Evolutionary conservation across 2,797 vertebrate species (phyloP).

Genomic region (Tragelaphus eurycerus): DNA sequence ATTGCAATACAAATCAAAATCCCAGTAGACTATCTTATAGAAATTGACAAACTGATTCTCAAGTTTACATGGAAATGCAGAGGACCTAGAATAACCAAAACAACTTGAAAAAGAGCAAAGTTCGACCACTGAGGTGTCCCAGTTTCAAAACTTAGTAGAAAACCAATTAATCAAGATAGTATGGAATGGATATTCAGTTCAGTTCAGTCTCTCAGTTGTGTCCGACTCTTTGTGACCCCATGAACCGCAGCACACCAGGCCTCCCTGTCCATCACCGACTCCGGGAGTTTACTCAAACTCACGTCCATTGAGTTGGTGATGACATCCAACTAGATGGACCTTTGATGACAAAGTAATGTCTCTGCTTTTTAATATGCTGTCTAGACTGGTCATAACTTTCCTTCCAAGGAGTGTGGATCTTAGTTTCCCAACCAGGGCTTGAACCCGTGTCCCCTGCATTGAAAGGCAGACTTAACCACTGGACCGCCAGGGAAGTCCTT

Average conservation of each 20-base stretch:
- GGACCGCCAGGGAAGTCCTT: not conserved
- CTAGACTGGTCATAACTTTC: too few species aligned
- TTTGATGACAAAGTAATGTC: too few species aligned
- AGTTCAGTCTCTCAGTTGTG: too few species aligned
- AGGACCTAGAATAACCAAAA: not conserved
- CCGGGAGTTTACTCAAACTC: too few species aligned
- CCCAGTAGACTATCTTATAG: not conserved
- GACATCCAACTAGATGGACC: too few species aligned
- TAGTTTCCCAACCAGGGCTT: not conserved
- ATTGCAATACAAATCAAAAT: not conserved
- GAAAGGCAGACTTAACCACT: not conserved
- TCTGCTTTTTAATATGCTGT: too few species aligned
- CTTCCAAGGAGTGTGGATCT: not conserved
- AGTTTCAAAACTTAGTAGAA: not conserved
- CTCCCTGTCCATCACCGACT: too few species aligned
- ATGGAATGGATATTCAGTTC: too few species aligned
- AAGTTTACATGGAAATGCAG: not conserved
- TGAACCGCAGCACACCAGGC: too few species aligned
- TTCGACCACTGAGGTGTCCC: not conserved
- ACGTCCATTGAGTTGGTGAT: too few species aligned
- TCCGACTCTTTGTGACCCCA: too few species aligned
- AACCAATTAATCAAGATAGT: not conserved
- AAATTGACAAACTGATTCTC: not conserved
- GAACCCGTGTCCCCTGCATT: not conserved
- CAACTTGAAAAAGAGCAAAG: not conserved